Evolutionary conservation across 2,113 vertebrate genomes (phyloP).

Genomic region (Myotis davidii): DNA sequence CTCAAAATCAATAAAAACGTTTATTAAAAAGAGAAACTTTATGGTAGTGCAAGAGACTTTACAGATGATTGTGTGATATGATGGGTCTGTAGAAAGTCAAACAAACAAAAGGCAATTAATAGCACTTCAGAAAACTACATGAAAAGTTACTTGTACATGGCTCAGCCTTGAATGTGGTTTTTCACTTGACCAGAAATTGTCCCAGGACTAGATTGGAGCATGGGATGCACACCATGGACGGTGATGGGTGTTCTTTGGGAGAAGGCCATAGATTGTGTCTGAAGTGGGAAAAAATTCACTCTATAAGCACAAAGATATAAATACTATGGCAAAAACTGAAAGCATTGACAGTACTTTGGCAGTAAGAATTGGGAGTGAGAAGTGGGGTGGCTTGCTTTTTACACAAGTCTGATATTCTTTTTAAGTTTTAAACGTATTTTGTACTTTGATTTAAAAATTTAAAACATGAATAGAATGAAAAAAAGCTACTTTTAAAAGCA

Average conservation of each 20-base stretch:
- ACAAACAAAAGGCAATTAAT: background rate
- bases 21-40: background rate
- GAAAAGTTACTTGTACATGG: background rate
- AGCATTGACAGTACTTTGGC: background rate
- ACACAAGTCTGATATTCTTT: background rate
- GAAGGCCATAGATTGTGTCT: background rate
- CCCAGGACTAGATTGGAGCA: background rate
- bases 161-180: background rate
- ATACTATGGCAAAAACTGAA: background rate
- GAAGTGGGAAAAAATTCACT: background rate
- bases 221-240: too few relatives aligned
- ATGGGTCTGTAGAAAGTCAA: background rate
- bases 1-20: background rate
- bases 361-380: background rate
- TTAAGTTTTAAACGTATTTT: background rate
- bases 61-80: background rate
- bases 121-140: background rate
- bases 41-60: background rate
- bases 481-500: background rate
- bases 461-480: background rate
- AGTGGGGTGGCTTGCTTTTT: background rate
- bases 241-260: background rate
- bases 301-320: background rate
- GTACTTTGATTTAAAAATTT: background rate
- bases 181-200: background rate